These are phyloP conservation scores for Melanotus villosus DNA, from an alignment of 2,888 invertebrate species.

Conservation along the genomic window DNA sequence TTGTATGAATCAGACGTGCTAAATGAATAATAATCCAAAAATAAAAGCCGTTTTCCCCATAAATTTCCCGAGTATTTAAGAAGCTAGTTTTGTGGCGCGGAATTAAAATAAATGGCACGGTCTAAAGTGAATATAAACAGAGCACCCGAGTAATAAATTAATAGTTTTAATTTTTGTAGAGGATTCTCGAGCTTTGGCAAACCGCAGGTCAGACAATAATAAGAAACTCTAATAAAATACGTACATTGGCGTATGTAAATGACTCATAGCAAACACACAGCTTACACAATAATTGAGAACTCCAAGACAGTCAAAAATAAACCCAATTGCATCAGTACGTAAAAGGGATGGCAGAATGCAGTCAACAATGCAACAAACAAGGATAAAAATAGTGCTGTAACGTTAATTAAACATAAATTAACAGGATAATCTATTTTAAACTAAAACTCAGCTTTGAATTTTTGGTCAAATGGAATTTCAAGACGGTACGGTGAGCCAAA, in stretches of 20 bases:
- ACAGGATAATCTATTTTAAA: constrained; percentile 61
- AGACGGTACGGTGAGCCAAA: constrained; percentile 63
- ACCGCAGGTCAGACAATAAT: constrained; percentile 41
- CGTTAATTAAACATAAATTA: constrained; percentile 48
- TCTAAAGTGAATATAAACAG: neutral
- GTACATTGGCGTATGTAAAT: constrained; percentile 40
- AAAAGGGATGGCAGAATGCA: constrained; percentile 24
- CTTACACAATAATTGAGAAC: constrained; percentile 41
- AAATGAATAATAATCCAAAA: too few relatives aligned
- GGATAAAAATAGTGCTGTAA: constrained; percentile 33
- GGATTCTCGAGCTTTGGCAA: constrained; percentile 37
- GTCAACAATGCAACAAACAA: constrained; percentile 36
- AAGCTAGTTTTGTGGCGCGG: too few relatives aligned
- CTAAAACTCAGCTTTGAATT: constrained; percentile 61
- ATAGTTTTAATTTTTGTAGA: constrained; percentile 34
- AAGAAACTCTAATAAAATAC: constrained; percentile 39
- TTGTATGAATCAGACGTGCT: too few relatives aligned
- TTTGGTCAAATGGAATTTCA: constrained; percentile 65
- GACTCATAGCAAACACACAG: constrained; percentile 35
- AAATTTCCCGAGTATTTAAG: too few relatives aligned
- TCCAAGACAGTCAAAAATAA: constrained; percentile 32
- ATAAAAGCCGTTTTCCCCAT: too few relatives aligned
- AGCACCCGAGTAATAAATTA: constrained; percentile 34
- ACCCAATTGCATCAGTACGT: constrained; percentile 17
- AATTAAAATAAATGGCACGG: too few relatives aligned